Evolutionary conservation across 2,888 invertebrate genomes (phyloP), one percentile per base, ranked within the genome.

Genomic region (Ophion costatus): DNA sequence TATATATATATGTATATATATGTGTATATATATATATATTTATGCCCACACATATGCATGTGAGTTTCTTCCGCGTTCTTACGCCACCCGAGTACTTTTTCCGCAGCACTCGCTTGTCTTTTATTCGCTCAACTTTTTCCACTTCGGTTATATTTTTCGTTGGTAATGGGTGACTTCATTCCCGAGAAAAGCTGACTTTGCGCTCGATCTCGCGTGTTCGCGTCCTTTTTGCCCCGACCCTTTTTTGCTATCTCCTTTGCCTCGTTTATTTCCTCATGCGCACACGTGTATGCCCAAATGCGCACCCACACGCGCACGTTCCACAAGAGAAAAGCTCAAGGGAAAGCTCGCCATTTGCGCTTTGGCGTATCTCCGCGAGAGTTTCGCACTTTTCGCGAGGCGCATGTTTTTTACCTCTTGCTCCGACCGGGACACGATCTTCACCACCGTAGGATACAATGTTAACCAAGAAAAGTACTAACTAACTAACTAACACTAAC

Each of bases 81-180:
- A 80, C 61, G 7, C 80, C 77, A 59, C 45, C 69, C n/a, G 7
- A 57, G 38, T 51, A 24, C 42, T 45, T 45, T 57, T 80, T 33
- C 22, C 56, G 56, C 56, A 42, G 17, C 73, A 45, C 64, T 11
- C 59, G 63, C 79, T 63, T 56, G 64, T 59, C 70, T 75, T 79
- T 82, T 79, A 76, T 76, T 84, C 29, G 64, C 61, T 29, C 56
- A 79, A 82, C 82, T 84, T 84, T 84, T 80, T 82, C 84, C 69
- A 78, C 78, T 71, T 82, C 75, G 75, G 78, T 82, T 82, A 84
- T 82, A 82, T 82, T 84, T 45, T 82, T 66, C 84, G 79, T 56
- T 61, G 69, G 71, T 82, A 79, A 84, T 84, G 82, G 81, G 56
- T 51, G 77, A 84, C 80, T 80, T 84, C 73, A 56, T 70, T 74